Percentiles rank a stretch among this genome's conserved stretches.
Evolutionary conservation across 2,888 invertebrate genomes (phyloP).

Genomic region (Caenorhabditis wallacei): DNA sequence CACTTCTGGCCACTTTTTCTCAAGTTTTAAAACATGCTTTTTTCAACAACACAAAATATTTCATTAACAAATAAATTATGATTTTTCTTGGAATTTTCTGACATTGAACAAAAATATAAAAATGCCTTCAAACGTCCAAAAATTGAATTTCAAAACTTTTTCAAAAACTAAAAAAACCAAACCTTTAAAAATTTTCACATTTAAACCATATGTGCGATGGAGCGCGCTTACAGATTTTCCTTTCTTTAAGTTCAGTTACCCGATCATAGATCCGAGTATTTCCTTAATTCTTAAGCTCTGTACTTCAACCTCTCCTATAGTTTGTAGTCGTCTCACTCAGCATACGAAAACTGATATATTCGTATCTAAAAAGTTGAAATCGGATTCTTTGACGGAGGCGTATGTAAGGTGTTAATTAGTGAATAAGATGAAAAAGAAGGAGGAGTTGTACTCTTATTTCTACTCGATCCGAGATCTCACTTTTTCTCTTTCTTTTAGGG

Average conservation of each 20-base stretch:
- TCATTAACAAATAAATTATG: background rate
- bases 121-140: background rate
- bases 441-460: slow-evolving; percentile 2
- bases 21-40: background rate
- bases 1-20: background rate
- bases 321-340: no score
- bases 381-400: background rate
- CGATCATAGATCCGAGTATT: no score
- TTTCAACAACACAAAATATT: background rate
- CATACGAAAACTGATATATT: no score
- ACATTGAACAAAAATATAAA: background rate
- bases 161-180: background rate
- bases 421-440: background rate
- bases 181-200: no score
- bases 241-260: no score
- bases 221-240: no score
- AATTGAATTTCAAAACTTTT: background rate
- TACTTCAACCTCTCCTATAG: no score
- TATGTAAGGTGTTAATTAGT: background rate
- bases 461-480: background rate
- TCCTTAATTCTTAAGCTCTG: no score
- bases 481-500: no score
- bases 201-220: no score
- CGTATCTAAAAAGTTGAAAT: no score
- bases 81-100: background rate